Conservation (phyloP, 2,888 invertebrate genomes). For the Bursaphelenchus okinawaensis region DNA sequence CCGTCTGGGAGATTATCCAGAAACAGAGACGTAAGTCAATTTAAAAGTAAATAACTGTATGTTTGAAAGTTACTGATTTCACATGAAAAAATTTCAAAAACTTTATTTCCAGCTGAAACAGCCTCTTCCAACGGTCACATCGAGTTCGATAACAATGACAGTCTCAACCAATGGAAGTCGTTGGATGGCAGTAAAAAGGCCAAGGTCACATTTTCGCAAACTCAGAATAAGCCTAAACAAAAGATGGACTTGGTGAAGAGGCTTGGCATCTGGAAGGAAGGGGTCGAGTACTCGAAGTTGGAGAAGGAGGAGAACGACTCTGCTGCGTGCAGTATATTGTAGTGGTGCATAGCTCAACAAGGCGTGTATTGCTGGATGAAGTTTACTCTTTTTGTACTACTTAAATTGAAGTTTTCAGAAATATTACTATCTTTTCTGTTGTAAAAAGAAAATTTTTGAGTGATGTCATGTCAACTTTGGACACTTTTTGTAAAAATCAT, state of each 20-base stretch:
- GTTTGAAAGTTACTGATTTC: no score
- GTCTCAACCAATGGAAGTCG: not conserved
- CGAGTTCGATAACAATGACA: not conserved
- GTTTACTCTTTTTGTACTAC: no score
- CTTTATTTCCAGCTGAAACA: not conserved
- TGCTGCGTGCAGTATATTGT: no score
- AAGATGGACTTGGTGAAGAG: not conserved
- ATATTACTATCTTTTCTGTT: no score
- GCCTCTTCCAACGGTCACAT: not conserved
- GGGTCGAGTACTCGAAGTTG: not conserved
- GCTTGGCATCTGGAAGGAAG: not conserved
- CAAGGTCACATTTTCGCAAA: no score
- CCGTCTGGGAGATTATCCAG: conserved; percentile 42
- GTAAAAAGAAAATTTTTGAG: no score
- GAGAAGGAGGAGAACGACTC: not conserved
- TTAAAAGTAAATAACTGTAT: not conserved
- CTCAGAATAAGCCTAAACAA: not conserved
- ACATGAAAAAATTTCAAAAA: no score
- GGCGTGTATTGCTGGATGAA: no score
- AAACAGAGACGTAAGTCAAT: not conserved
- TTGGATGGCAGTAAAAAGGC: not conserved
- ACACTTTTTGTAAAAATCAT: no score
- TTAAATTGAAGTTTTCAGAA: no score
- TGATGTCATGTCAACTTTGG: no score
- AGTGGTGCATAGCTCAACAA: no score